Conservation (phyloP, 1,140 invertebrate genomes). For the Pissodes strobi region DNA sequence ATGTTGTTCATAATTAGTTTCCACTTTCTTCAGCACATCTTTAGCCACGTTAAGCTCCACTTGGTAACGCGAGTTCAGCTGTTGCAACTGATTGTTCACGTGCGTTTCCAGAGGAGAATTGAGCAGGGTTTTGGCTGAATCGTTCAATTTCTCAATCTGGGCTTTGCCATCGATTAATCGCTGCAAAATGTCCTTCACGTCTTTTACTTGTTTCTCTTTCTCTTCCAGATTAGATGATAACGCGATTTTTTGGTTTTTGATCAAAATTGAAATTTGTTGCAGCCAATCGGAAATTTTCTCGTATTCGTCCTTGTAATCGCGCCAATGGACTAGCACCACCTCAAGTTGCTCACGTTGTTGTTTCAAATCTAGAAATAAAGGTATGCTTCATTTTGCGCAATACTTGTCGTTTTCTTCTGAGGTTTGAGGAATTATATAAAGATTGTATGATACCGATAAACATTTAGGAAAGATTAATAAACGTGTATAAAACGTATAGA, state of each 20-base stretch:
- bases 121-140: constrained; percentile 73
- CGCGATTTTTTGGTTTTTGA: constrained; percentile 88
- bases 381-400: too few species aligned
- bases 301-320: constrained; percentile 91
- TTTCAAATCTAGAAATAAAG: constrained; percentile 81
- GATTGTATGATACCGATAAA: too few species aligned
- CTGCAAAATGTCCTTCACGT: constrained; percentile 77
- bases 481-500: too few species aligned
- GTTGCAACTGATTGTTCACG: constrained; percentile 87
- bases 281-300: constrained; percentile 91
- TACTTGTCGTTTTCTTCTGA: too few species aligned
- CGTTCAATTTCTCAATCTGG: constrained; percentile 84
- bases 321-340: constrained; percentile 79
- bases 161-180: constrained; percentile 78
- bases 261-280: constrained; percentile 88
- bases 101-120: constrained; percentile 88
- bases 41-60: constrained; percentile 88
- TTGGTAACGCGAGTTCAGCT: constrained; percentile 90
- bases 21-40: constrained; percentile 90
- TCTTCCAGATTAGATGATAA: constrained; percentile 80
- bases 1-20: constrained; percentile 88
- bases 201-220: constrained; percentile 82
- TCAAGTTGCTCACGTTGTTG: constrained; percentile 84
- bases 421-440: too few species aligned
- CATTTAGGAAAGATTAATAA: too few species aligned